These are phyloP conservation scores for Melieria omissa DNA, from an alignment of 2,888 invertebrate genomes.

Conservation along the genomic window DNA sequence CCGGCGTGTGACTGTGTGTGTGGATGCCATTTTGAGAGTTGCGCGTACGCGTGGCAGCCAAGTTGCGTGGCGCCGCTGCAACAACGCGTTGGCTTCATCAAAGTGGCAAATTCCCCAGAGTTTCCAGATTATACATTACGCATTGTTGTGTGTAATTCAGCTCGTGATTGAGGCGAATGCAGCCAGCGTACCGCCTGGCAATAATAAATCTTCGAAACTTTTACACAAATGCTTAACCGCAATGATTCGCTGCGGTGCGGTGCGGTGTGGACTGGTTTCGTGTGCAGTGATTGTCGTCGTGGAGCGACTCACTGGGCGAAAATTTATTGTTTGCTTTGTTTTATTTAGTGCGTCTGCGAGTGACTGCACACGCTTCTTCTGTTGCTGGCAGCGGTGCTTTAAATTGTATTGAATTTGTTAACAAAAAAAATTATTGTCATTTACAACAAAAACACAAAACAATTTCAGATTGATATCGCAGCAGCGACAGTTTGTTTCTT, in stretches of 20 bases:
- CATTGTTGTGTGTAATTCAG: slow-evolving; percentile 30
- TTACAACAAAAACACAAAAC: too few species aligned
- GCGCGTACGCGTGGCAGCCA: too few species aligned
- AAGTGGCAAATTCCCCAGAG: slow-evolving; percentile 10
- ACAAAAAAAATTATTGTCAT: too few species aligned
- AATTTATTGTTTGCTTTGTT: slow-evolving; percentile 8
- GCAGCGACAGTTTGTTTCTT: too few species aligned
- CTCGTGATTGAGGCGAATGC: slow-evolving; percentile 21
- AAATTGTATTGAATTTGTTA: too few species aligned
- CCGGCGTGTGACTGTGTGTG: too few species aligned
- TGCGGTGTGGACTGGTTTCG: not conserved
- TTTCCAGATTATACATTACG: slow-evolving; percentile 28
- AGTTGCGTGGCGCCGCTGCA: slow-evolving; percentile 9
- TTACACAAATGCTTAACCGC: not conserved
- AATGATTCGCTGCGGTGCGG: too few species aligned
- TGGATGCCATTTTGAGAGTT: too few species aligned
- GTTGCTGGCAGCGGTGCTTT: too few species aligned
- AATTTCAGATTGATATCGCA: too few species aligned
- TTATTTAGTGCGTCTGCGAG: too few species aligned
- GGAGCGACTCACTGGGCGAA: not conserved
- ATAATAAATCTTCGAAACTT: slow-evolving; percentile 32
- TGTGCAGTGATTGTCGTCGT: slow-evolving; percentile 1
- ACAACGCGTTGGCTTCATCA: not conserved
- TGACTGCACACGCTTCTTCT: too few species aligned
- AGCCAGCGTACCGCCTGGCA: slow-evolving; percentile 21